Evolutionary conservation across 1,140 invertebrate genomes (phyloP).

Genomic region (Magallana ariakensis): DNA sequence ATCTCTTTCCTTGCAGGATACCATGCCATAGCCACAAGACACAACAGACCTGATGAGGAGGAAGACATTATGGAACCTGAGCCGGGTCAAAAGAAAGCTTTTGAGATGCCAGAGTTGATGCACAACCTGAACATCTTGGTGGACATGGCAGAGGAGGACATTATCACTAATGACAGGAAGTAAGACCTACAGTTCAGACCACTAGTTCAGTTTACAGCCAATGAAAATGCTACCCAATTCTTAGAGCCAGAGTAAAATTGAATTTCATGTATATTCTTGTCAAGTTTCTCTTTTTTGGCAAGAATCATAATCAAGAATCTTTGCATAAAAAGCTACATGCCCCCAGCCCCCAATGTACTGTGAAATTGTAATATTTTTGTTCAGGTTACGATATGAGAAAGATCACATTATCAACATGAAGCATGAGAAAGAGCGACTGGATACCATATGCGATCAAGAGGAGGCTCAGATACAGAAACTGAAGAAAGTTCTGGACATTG

Average conservation of each 20-base stretch:
- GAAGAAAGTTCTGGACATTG: slow-evolving; percentile 85
- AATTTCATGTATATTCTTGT: no score
- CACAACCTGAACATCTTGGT: slow-evolving; percentile 96
- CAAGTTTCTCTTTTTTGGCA: no score
- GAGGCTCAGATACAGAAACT: slow-evolving; percentile 87
- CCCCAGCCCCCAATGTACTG: no score
- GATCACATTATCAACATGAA: slow-evolving; percentile 89
- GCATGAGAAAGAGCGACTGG: slow-evolving; percentile 88
- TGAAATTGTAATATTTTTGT: no score
- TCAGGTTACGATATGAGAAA: slow-evolving; percentile 84
- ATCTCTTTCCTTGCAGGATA: slow-evolving; percentile 84
- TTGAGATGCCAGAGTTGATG: slow-evolving; percentile 91
- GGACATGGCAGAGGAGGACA: slow-evolving; percentile 96
- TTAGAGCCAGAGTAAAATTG: no score
- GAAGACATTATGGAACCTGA: slow-evolving; percentile 82
- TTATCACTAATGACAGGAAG: slow-evolving; percentile 92
- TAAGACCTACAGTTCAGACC: slow-evolving; percentile 51
- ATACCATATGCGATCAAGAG: slow-evolving; percentile 87
- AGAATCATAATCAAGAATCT: no score
- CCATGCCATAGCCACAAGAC: slow-evolving; percentile 89
- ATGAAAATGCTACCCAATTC: no score
- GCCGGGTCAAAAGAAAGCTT: slow-evolving; percentile 79
- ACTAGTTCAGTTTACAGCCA: no score
- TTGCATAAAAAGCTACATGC: no score
- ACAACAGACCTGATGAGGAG: slow-evolving; percentile 79